Evolutionary conservation across 1,140 invertebrate genomes (phyloP).

Genomic region (Onthophagus taurus): DNA sequence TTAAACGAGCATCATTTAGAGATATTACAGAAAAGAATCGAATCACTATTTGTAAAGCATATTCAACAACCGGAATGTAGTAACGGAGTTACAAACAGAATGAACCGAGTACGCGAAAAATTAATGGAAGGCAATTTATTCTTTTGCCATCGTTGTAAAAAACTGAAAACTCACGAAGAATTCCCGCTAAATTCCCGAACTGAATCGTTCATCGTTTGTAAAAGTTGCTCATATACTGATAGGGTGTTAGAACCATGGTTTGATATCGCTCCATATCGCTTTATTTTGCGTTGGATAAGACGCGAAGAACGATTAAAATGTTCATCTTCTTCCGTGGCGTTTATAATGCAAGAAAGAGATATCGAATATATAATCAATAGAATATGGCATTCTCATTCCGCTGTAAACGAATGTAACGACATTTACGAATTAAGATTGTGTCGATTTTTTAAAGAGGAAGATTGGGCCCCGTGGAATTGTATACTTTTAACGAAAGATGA

Average conservation of each 20-base stretch:
- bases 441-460: constrained; percentile 46
- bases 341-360: constrained; percentile 51
- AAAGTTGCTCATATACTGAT: constrained; percentile 43
- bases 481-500: constrained; percentile 55
- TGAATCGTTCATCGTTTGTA: constrained; percentile 40
- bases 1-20: constrained; percentile 42
- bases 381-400: constrained; percentile 58
- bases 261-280: constrained; percentile 50
- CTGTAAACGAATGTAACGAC: constrained; percentile 49
- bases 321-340: constrained; percentile 47
- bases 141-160: constrained; percentile 44
- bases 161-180: constrained; percentile 42
- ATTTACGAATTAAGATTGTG: constrained; percentile 47
- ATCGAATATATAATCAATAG: constrained; percentile 54
- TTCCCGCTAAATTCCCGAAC: constrained; percentile 40
- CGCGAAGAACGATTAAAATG: constrained; percentile 46
- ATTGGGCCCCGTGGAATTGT: constrained; percentile 67
- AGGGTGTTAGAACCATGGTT: constrained; percentile 42
- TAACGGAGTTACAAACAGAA: constrained; percentile 41
- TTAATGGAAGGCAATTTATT: constrained; percentile 43
- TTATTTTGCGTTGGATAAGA: constrained; percentile 49
- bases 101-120: constrained; percentile 39
- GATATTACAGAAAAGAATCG: constrained; percentile 48
- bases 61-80: constrained; percentile 46
- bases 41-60: constrained; percentile 42